A percentile compares a stretch with the other conserved stretches of the same genome.
Evolutionary conservation across 1,140 invertebrate genomes (phyloP).

Genomic region (Prorops nasuta): DNA sequence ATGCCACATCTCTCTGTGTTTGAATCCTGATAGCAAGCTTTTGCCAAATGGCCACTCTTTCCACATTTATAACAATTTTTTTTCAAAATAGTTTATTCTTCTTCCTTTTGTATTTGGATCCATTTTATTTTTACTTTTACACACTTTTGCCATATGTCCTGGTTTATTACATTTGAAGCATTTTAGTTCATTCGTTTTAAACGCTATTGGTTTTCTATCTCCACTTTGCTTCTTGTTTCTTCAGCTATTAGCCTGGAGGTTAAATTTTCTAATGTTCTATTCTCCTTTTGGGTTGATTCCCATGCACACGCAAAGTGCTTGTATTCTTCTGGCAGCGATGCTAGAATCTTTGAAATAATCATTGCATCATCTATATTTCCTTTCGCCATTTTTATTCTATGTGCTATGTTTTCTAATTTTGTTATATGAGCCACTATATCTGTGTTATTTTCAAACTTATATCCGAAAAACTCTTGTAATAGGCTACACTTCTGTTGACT

Average conservation of each 20-base stretch:
- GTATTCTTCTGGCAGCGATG: too few relatives aligned
- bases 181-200: not conserved
- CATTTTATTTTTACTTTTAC: not conserved
- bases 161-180: not conserved
- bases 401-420: not conserved
- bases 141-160: not conserved
- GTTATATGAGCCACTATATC: not conserved
- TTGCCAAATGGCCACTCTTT: too few relatives aligned
- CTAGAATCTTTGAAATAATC: not conserved
- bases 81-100: too few relatives aligned
- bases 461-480: constrained; percentile 5
- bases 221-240: not conserved
- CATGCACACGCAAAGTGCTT: not conserved
- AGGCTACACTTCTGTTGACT: not conserved
- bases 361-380: not conserved
- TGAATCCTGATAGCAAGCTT: too few relatives aligned
- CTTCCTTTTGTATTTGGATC: not conserved
- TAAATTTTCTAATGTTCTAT: not conserved
- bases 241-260: not conserved
- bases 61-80: too few relatives aligned
- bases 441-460: not conserved
- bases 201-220: not conserved
- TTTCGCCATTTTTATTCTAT: not conserved
- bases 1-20: too few relatives aligned
- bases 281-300: not conserved